These are phyloP conservation scores for Catharus minimus DNA, from an alignment of 2,113 vertebrate genomes.

Conservation along the genomic window DNA sequence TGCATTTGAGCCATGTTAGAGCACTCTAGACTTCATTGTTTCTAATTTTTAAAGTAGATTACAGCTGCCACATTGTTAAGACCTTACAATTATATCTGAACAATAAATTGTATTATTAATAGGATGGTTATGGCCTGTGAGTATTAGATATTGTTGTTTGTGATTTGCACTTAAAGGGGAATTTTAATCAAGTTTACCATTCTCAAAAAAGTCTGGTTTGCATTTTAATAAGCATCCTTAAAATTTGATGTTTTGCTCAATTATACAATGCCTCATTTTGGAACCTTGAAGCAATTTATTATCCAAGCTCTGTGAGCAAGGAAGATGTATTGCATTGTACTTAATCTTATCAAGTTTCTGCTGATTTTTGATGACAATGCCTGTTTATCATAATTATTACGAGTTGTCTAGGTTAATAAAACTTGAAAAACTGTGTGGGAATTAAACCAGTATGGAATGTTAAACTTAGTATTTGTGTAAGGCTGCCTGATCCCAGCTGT, in stretches of 20 bases:
- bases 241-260: constrained; percentile 78
- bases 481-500: neutral
- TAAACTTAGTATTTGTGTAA: constrained; percentile 10
- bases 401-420: constrained; percentile 73
- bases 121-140: constrained; percentile 57
- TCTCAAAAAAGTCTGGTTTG: constrained; percentile 72
- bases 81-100: constrained; percentile 50
- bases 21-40: neutral
- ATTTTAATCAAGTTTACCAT: constrained; percentile 76
- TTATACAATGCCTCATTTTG: constrained; percentile 72
- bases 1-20: neutral
- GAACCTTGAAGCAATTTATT: constrained; percentile 74
- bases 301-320: constrained; percentile 54
- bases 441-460: constrained; percentile 27
- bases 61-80: constrained; percentile 41
- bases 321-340: constrained; percentile 69
- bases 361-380: constrained; percentile 75
- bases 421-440: constrained; percentile 38
- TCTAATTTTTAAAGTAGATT: constrained; percentile 50
- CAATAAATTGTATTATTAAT: constrained; percentile 75
- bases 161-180: constrained; percentile 66
- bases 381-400: constrained; percentile 82
- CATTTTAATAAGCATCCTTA: constrained; percentile 75
- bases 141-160: constrained; percentile 67
- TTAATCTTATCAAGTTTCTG: constrained; percentile 75